These are phyloP conservation scores for Amblyteles armatorius DNA, from an alignment of 2,888 invertebrate species.

Conservation along the genomic window DNA sequence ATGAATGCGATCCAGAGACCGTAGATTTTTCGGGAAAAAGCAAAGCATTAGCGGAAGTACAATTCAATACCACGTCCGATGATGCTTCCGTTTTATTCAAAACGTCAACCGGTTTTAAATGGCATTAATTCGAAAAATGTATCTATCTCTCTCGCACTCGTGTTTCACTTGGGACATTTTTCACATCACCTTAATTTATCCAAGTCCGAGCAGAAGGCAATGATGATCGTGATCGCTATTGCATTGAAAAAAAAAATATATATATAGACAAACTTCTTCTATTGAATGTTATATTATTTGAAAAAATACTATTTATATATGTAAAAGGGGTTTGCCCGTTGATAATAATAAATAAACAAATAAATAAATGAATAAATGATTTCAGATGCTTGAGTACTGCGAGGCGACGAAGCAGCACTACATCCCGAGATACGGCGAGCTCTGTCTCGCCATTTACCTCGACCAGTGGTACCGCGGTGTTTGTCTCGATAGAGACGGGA, in stretches of 20 bases:
- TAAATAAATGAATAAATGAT: neutral
- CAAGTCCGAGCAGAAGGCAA: neutral
- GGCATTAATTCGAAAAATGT: too few species aligned
- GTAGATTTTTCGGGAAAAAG: too few species aligned
- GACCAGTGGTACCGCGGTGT: slow-evolving; percentile 79
- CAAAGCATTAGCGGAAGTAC: too few species aligned
- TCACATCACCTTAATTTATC: neutral
- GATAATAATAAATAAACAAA: neutral
- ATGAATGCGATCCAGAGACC: too few species aligned
- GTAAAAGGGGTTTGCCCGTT: too few species aligned
- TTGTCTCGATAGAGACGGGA: slow-evolving; percentile 71
- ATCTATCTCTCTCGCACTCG: too few species aligned
- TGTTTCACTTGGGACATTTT: neutral
- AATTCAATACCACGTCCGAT: too few species aligned
- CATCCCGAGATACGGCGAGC: slow-evolving; percentile 79
- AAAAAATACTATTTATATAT: too few species aligned
- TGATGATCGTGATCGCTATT: neutral
- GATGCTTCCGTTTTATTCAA: too few species aligned
- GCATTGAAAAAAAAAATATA: neutral
- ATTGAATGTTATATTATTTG: too few species aligned
- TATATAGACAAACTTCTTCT: neutral
- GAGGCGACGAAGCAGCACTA: slow-evolving; percentile 73
- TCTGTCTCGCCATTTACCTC: slow-evolving; percentile 79
- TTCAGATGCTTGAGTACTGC: slow-evolving; percentile 77
- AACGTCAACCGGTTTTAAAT: too few species aligned